Evolutionary conservation across 1,140 invertebrate species (phyloP).

Genomic region (Mycetomoellerius zeteki): DNA sequence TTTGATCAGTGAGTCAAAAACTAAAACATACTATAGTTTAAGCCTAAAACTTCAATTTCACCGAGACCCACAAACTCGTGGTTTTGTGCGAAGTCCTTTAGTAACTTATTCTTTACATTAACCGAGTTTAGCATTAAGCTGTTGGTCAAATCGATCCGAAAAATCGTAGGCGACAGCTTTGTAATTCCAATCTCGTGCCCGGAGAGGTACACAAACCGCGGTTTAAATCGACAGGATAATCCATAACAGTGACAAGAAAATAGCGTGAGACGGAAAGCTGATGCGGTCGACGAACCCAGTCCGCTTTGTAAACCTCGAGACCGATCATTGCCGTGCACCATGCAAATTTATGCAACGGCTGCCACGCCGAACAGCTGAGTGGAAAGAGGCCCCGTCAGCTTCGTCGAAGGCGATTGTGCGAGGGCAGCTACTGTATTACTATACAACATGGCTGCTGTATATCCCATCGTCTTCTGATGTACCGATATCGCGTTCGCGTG

Average conservation of each 20-base stretch:
- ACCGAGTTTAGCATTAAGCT: neutral
- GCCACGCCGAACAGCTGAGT: conserved; percentile 28
- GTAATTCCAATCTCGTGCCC: conserved; percentile 20
- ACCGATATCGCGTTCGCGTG: conserved; percentile 17
- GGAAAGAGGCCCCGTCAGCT: conserved; percentile 59
- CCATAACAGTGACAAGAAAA: conserved; percentile 70
- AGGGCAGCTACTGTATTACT: conserved; percentile 25
- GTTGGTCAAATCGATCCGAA: neutral
- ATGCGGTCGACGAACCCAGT: conserved; percentile 47
- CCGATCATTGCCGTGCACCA: conserved; percentile 47
- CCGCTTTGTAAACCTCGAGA: conserved; percentile 53
- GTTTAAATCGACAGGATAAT: conserved; percentile 65
- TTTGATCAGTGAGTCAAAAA: too few species aligned
- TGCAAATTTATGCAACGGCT: conserved; percentile 70
- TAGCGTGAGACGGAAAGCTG: conserved; percentile 51
- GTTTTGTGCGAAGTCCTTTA: neutral
- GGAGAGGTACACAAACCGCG: neutral
- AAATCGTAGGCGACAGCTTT: neutral
- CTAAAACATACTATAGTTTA: too few species aligned
- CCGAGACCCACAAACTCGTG: too few species aligned
- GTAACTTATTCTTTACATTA: neutral
- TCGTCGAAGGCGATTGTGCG: conserved; percentile 50
- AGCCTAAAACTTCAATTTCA: too few species aligned
- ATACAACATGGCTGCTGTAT: neutral
- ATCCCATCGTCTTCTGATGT: conserved; percentile 25